A percentile compares a stretch with the other conserved stretches of the same genome.
phyloP scores from a whole-genome alignment of 1,140 invertebrate genomes.

The Hyles vespertilio region DNA sequence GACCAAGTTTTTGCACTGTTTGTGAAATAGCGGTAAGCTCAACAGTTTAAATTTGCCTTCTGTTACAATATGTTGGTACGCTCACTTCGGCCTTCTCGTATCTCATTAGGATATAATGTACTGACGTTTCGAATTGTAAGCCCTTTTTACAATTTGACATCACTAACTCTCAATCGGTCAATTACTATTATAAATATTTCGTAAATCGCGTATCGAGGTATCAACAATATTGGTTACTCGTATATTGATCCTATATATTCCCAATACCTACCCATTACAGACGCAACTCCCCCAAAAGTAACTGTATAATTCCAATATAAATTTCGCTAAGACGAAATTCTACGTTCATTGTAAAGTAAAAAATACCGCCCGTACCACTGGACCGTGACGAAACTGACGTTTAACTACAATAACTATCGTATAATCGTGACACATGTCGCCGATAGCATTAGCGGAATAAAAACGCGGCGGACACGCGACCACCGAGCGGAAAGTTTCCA shows the following conservation, averaged over 20 bases:
- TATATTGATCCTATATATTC: background rate
- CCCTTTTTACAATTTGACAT: no score
- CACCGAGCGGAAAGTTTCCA: conserved; percentile 18
- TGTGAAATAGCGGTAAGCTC: no score
- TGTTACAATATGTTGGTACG: no score
- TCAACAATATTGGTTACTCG: background rate
- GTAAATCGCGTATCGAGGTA: no score
- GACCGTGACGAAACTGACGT: conserved; percentile 14
- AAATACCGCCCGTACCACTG: conserved; percentile 8
- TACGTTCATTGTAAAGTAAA: background rate
- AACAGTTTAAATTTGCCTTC: no score
- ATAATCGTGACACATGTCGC: conserved; percentile 37
- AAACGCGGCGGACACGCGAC: conserved; percentile 19
- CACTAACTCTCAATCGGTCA: no score
- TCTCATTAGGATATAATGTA: no score
- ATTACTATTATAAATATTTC: no score
- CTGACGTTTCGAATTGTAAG: no score
- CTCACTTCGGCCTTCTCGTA: no score
- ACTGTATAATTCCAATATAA: no score
- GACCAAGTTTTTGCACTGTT: no score
- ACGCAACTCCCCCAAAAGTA: background rate
- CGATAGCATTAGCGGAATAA: conserved; percentile 29
- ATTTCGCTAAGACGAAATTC: background rate
- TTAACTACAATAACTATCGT: conserved; percentile 25
- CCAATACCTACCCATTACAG: background rate